Conservation (phyloP, 2,113 vertebrate species). For the Manacus vitellinus region DNA sequence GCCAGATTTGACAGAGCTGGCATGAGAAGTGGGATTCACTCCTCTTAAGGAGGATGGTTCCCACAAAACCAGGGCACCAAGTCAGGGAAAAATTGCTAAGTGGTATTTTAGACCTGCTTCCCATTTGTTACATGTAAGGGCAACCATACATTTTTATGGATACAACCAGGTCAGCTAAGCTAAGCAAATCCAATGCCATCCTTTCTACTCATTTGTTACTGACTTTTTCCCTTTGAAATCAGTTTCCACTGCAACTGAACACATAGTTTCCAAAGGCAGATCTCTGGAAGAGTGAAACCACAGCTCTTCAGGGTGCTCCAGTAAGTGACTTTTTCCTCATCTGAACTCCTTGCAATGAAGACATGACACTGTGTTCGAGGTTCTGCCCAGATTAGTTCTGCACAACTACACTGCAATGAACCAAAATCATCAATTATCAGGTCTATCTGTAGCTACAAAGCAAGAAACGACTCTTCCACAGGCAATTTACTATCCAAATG, state of each 20-base stretch:
- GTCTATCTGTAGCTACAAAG: background rate
- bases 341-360: background rate
- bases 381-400: background rate
- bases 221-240: background rate
- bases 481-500: background rate
- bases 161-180: background rate
- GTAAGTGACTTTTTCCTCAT: background rate
- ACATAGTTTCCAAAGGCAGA: background rate
- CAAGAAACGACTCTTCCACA: background rate
- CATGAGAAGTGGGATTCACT: background rate
- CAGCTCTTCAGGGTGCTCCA: background rate
- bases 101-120: background rate
- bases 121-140: background rate
- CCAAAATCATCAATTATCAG: background rate
- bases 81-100: background rate
- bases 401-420: background rate
- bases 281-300: background rate
- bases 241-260: background rate
- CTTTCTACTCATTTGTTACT: background rate
- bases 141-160: background rate
- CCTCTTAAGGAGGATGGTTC: background rate
- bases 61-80: background rate
- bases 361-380: rapidly evolving
- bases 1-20: background rate
- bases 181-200: background rate